Percentiles rank a stretch among this genome's conserved stretches.
Evolutionary conservation across 2,888 invertebrate genomes (phyloP).

Genomic region (Drosophila tripunctata): DNA sequence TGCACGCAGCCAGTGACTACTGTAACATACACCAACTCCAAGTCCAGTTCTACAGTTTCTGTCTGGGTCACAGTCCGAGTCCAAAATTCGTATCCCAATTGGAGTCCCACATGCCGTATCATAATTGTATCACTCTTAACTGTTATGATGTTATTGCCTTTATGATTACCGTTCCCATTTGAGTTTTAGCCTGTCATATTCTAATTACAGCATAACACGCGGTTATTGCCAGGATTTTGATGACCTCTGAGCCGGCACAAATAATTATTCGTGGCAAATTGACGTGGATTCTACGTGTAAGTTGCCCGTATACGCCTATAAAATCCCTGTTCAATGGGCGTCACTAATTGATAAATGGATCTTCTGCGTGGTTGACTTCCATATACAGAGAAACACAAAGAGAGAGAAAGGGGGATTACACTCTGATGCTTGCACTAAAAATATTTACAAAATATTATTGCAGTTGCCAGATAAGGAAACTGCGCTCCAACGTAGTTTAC

Average conservation of each 20-base stretch:
- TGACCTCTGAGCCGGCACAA: slow-evolving; percentile 50
- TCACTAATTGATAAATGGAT: slow-evolving; percentile 76
- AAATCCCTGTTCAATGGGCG: slow-evolving; percentile 68
- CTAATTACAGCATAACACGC: slow-evolving; percentile 76
- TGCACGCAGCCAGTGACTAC: slow-evolving; percentile 52
- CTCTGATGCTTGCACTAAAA: slow-evolving; percentile 14
- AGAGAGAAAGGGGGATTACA: background rate
- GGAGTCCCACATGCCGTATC: slow-evolving; percentile 37
- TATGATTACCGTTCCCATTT: slow-evolving; percentile 25
- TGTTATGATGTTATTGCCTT: slow-evolving; percentile 62
- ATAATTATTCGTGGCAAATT: slow-evolving; percentile 53
- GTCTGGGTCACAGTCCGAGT: background rate
- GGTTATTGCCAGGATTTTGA: slow-evolving; percentile 69
- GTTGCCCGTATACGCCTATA: slow-evolving; percentile 44
- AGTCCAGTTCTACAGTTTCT: slow-evolving; percentile 2
- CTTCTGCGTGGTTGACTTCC: slow-evolving; percentile 57
- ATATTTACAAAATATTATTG: slow-evolving; percentile 34
- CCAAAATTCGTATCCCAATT: background rate
- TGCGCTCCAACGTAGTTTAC: slow-evolving; percentile 40
- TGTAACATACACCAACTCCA: slow-evolving; percentile 1
- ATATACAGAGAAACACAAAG: slow-evolving; percentile 28
- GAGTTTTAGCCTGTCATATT: slow-evolving; percentile 59
- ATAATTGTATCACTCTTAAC: slow-evolving; percentile 71
- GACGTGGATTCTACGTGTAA: slow-evolving; percentile 71
- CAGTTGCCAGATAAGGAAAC: slow-evolving; percentile 57